Evolutionary conservation across 2,797 vertebrate genomes (phyloP).

Genomic region (Bucorvus abyssinicus): DNA sequence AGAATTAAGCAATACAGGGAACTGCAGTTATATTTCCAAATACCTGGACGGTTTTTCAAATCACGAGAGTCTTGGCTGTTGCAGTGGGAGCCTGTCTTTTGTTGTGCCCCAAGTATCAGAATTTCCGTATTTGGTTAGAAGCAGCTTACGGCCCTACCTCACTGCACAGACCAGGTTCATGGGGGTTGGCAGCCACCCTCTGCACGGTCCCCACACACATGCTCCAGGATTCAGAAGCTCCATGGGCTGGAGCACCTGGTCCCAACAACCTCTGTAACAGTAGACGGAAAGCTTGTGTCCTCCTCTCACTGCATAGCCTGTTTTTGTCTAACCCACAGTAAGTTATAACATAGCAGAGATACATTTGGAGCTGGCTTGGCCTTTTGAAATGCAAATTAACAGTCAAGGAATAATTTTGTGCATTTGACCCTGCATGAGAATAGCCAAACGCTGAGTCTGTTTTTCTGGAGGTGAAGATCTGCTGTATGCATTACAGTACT

Average conservation of each 20-base stretch:
- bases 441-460: neutral
- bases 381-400: slow-evolving; percentile 15
- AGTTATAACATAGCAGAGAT: neutral
- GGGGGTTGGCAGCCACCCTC: neutral
- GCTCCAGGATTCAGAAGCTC: neutral
- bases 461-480: neutral
- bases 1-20: neutral
- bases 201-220: neutral
- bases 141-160: neutral
- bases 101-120: neutral
- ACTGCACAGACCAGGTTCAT: rapidly evolving
- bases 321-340: neutral
- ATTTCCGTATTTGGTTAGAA: neutral
- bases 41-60: neutral
- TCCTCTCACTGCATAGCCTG: neutral
- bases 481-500: neutral
- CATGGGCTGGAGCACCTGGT: neutral
- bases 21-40: neutral
- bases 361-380: neutral
- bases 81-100: neutral
- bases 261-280: neutral
- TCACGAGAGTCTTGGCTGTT: neutral
- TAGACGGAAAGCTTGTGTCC: neutral
- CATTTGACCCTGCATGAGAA: neutral
- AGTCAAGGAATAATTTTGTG: neutral